Conservation (phyloP, 2,888 invertebrate species). For the Reticulitermes lucifugus region DNA sequence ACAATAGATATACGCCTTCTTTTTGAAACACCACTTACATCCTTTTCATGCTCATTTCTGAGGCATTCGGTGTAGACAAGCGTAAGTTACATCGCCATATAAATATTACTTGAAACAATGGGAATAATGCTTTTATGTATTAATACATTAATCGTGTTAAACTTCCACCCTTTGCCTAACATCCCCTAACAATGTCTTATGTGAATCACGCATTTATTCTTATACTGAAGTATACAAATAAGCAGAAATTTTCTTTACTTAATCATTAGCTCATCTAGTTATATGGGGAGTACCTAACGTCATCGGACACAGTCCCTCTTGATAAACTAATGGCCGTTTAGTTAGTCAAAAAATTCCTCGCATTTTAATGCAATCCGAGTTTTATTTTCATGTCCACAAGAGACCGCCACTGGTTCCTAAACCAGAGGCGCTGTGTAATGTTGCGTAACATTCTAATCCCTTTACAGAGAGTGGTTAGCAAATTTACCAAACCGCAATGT, state of each 20-base stretch:
- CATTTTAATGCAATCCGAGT: too few relatives aligned
- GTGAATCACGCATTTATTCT: neutral
- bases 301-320: too few relatives aligned
- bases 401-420: too few relatives aligned
- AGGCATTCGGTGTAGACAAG: neutral
- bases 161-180: neutral
- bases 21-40: neutral
- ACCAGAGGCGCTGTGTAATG: too few relatives aligned
- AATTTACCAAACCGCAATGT: too few relatives aligned
- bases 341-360: too few relatives aligned
- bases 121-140: conserved; percentile 43
- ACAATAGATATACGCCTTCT: neutral
- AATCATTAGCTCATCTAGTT: too few relatives aligned
- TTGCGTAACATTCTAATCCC: too few relatives aligned
- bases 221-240: neutral
- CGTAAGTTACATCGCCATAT: neutral
- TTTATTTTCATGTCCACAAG: too few relatives aligned
- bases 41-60: neutral
- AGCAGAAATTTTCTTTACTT: neutral
- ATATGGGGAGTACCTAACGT: too few relatives aligned
- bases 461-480: too few relatives aligned
- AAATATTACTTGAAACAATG: conserved; percentile 26
- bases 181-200: neutral
- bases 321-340: too few relatives aligned
- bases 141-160: conserved; percentile 46